phyloP scores from a whole-genome alignment of 2,797 vertebrate species.

The Micrastur ruficollis region DNA sequence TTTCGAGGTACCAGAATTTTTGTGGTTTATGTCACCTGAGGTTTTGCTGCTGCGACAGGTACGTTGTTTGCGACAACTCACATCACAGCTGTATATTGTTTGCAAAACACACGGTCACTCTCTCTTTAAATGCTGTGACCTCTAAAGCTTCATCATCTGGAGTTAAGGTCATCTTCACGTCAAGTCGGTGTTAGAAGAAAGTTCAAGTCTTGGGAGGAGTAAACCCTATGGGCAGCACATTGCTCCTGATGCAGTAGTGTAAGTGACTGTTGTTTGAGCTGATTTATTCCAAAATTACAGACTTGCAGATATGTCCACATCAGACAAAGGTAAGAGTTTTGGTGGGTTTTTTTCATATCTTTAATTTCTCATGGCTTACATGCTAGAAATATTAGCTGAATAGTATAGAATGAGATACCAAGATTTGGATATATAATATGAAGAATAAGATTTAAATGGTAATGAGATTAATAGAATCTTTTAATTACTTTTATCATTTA shows the following conservation, averaged over 20 bases:
- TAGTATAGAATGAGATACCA: not conserved
- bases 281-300: not conserved
- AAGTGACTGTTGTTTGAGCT: not conserved
- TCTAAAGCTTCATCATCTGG: not conserved
- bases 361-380: not conserved
- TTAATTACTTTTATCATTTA: not conserved
- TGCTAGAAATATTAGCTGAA: not conserved
- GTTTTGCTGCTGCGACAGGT: not conserved
- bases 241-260: not conserved
- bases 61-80: not conserved
- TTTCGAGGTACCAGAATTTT: not conserved
- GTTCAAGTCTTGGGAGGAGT: not conserved
- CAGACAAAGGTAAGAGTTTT: not conserved
- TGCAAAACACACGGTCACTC: not conserved
- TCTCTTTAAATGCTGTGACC: not conserved
- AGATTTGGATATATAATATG: not conserved
- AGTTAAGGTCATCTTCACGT: not conserved
- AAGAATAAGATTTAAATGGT: not conserved
- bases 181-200: not conserved
- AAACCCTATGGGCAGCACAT: not conserved
- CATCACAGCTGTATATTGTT: not conserved
- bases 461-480: slow-evolving; percentile 2
- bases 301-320: not conserved
- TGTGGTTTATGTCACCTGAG: not conserved
- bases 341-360: not conserved